phyloP scores from a whole-genome alignment of 2,888 invertebrate species.

The Itoplectis maculator region DNA sequence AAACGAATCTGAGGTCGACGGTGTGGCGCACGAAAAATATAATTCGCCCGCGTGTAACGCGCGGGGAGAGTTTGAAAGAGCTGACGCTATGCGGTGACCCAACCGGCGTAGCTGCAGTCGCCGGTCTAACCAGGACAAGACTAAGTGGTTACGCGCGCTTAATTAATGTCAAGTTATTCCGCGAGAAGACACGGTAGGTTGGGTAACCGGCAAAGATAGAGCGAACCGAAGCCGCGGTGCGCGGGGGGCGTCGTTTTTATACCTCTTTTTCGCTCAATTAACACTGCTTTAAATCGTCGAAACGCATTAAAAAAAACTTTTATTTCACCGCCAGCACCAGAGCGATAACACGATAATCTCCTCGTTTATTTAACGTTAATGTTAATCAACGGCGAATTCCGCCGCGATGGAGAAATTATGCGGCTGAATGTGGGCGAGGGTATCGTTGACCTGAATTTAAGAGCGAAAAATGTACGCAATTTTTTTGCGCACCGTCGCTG shows the following conservation, averaged over 20 bases:
- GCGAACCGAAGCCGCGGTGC: not conserved
- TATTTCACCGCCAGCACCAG: conserved; percentile 12
- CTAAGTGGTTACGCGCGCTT: conserved; percentile 69
- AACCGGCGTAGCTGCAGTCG: not conserved
- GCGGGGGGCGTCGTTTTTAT: not conserved
- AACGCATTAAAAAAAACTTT: conserved; percentile 50
- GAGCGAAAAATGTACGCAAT: not conserved
- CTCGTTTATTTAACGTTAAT: conserved; percentile 32
- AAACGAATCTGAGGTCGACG: conserved; percentile 10
- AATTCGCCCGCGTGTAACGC: conserved; percentile 14
- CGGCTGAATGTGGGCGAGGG: not conserved
- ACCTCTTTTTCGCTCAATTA: conserved; percentile 57
- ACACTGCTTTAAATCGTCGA: conserved; percentile 59
- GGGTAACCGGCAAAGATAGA: not conserved
- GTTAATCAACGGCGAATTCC: conserved; percentile 29
- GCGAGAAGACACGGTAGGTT: conserved; percentile 51
- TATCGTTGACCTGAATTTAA: conserved; percentile 18
- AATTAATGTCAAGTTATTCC: conserved; percentile 73
- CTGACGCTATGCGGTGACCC: conserved; percentile 16
- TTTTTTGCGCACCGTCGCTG: not conserved
- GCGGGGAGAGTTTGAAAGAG: not conserved
- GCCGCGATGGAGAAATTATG: conserved; percentile 17
- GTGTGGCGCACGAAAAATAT: conserved; percentile 42
- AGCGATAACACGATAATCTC: conserved; percentile 31
- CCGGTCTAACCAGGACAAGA: conserved; percentile 65